phyloP scores from a whole-genome alignment of 1,140 invertebrate genomes.

The Anastrepha ludens region DNA sequence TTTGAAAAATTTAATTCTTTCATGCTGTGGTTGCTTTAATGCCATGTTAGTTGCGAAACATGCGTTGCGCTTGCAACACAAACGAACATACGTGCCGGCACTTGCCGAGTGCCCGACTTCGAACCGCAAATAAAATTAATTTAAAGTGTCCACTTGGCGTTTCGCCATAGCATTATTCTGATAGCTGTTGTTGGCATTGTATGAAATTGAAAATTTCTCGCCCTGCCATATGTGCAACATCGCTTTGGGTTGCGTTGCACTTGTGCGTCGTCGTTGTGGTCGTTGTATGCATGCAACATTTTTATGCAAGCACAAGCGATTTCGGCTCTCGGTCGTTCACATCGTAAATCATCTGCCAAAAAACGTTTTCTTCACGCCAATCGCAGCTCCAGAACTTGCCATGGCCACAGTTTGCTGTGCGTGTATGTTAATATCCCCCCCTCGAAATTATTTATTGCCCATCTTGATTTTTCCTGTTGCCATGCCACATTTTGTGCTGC shows the following conservation, averaged over 20 bases:
- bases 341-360: constrained; percentile 45
- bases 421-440: too few species aligned
- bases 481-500: constrained; percentile 34
- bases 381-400: neutral
- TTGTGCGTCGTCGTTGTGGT: neutral
- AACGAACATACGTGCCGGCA: neutral
- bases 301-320: neutral
- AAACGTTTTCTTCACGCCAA: constrained; percentile 24
- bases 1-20: constrained; percentile 11
- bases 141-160: constrained; percentile 51
- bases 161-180: constrained; percentile 7
- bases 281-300: constrained; percentile 23
- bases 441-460: constrained; percentile 9
- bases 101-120: neutral
- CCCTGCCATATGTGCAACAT: constrained; percentile 24
- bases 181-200: neutral
- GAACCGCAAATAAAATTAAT: constrained; percentile 50
- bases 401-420: too few species aligned
- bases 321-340: neutral
- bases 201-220: constrained; percentile 41
- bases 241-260: neutral
- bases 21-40: too few species aligned
- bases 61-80: constrained; percentile 13
- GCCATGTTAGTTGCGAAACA: neutral
- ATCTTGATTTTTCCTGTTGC: neutral